phyloP scores from a whole-genome alignment of 2,888 invertebrate species.

The Aricia artaxerxes region DNA sequence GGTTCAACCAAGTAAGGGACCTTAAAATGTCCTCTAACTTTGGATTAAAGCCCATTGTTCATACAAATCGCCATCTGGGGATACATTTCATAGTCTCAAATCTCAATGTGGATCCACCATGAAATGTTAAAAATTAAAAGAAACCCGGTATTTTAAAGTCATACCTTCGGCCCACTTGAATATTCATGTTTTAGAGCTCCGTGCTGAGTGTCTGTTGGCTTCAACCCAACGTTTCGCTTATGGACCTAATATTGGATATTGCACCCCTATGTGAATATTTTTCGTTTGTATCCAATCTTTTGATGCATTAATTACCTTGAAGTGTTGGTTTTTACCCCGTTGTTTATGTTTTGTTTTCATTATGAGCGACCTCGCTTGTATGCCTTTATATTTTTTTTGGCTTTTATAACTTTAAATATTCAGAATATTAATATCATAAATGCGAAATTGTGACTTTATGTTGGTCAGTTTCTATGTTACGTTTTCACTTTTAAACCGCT shows the following conservation, averaged over 20 bases:
- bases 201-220: constrained; percentile 28
- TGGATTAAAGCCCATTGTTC: background rate
- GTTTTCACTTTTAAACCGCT: background rate
- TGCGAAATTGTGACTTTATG: background rate
- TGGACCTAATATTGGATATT: constrained; percentile 27
- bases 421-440: background rate
- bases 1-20: background rate
- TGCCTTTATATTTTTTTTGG: background rate
- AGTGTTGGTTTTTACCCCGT: constrained; percentile 2
- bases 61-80: background rate
- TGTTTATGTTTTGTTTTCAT: constrained; percentile 14
- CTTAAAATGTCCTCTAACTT: background rate
- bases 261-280: constrained; percentile 7
- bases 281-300: constrained; percentile 6
- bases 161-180: background rate
- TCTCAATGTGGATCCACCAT: background rate
- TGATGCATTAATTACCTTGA: background rate
- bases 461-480: background rate
- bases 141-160: background rate
- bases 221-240: constrained; percentile 32
- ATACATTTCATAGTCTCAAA: background rate
- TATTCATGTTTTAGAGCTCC: constrained; percentile 17
- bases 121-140: background rate
- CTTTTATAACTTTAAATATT: background rate
- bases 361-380: background rate